These are phyloP conservation scores for Myanophis thanlyinensis DNA, from an alignment of 2,113 vertebrate species.

Conservation along the genomic window DNA sequence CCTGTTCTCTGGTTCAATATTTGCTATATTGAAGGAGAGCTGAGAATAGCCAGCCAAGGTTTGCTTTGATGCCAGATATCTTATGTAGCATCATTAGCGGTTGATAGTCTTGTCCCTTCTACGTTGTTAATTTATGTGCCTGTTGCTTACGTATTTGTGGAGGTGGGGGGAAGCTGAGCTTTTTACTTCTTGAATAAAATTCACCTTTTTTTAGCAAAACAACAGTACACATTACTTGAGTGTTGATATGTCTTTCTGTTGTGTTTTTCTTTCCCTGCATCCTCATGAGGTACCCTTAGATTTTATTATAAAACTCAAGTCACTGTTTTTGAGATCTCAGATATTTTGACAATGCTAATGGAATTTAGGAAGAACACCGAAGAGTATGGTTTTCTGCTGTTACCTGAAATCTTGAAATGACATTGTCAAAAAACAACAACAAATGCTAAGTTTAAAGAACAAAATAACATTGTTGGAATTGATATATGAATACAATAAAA, in stretches of 20 bases:
- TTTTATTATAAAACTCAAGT: neutral
- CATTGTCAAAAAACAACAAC: neutral
- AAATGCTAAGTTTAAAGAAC: neutral
- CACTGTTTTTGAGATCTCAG: neutral
- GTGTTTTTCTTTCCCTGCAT: neutral
- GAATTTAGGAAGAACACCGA: neutral
- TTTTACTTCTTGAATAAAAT: conserved; percentile 62
- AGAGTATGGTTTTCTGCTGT: neutral
- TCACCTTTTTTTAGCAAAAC: neutral
- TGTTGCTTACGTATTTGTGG: neutral
- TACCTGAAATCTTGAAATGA: neutral
- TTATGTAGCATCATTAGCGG: neutral
- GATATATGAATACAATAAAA: neutral
- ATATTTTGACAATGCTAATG: neutral
- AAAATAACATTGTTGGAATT: neutral
- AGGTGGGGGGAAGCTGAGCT: neutral
- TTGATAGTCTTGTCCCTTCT: accelerated
- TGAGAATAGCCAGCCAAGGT: neutral
- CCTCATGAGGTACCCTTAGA: neutral
- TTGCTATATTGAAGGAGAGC: neutral
- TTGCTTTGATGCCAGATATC: neutral
- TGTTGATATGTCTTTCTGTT: neutral
- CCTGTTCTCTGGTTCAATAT: neutral
- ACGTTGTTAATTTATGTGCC: neutral
- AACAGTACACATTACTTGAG: neutral